These are phyloP conservation scores for Neoitamus cyanurus DNA, from an alignment of 2,888 invertebrate species.

Conservation along the genomic window DNA sequence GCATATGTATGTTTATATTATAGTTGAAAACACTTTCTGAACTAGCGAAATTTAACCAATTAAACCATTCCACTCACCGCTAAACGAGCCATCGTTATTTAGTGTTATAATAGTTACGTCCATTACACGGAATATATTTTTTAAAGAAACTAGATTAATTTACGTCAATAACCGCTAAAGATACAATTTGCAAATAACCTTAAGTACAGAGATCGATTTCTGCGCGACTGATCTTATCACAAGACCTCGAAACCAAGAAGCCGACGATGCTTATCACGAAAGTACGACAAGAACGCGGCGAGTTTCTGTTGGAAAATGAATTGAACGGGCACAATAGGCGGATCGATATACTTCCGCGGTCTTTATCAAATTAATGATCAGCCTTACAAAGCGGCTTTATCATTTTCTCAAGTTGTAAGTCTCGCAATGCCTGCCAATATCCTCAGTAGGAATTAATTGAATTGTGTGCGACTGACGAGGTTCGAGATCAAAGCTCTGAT, in stretches of 20 bases:
- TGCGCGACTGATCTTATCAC: neutral
- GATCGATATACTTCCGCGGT: constrained; percentile 19
- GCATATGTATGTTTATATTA: too few species aligned
- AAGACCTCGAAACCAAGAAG: neutral
- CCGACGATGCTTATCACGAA: constrained; percentile 15
- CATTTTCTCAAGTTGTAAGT: neutral
- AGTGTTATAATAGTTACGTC: constrained; percentile 18
- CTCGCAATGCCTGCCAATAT: neutral
- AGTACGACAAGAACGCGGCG: constrained; percentile 1
- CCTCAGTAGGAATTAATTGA: neutral
- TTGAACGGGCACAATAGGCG: neutral
- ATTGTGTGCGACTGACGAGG: neutral
- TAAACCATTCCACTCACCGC: neutral
- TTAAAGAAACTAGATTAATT: neutral
- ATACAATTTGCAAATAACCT: neutral
- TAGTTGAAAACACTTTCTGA: neutral
- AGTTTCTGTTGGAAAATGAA: neutral
- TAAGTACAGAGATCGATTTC: neutral
- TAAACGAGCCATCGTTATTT: neutral
- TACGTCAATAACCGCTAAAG: neutral
- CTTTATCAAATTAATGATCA: constrained; percentile 23
- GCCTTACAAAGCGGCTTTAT: neutral
- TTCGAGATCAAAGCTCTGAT: neutral
- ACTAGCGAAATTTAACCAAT: neutral
- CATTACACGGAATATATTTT: neutral